These are phyloP conservation scores for Ditylenchus weischeri DNA, from an alignment of 2,888 invertebrate species.

Conservation along the genomic window DNA sequence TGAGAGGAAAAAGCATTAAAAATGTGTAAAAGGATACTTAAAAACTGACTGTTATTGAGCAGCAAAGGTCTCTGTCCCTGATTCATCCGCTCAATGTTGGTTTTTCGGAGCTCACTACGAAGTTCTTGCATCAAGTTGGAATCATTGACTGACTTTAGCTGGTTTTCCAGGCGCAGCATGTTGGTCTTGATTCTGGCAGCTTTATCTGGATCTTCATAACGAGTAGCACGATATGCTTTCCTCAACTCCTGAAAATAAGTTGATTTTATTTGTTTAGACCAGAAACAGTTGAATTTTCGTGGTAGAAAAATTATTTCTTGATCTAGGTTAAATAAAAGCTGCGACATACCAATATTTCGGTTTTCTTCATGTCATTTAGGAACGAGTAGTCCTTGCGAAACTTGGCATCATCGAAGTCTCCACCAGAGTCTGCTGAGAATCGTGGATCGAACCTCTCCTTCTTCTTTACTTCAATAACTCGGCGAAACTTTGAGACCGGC, in stretches of 20 bases:
- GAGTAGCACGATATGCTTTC: constrained; percentile 15
- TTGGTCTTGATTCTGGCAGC: constrained; percentile 21
- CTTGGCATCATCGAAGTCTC: constrained; percentile 40
- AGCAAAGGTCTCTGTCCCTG: constrained; percentile 38
- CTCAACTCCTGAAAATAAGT: constrained; percentile 22
- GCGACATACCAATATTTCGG: constrained; percentile 39
- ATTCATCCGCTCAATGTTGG: constrained; percentile 53
- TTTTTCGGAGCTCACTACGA: constrained; percentile 39
- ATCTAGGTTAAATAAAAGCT: background rate
- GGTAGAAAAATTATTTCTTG: no score
- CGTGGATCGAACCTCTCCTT: constrained; percentile 47
- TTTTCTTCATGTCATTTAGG: constrained; percentile 42
- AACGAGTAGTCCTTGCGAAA: constrained; percentile 49
- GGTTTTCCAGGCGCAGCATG: constrained; percentile 30
- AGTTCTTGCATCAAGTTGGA: constrained; percentile 39
- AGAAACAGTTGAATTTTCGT: background rate
- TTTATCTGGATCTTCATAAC: constrained; percentile 22
- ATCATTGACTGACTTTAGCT: constrained; percentile 35
- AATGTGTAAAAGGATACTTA: background rate
- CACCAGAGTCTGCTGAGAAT: constrained; percentile 46
- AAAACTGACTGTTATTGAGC: constrained; percentile 29
- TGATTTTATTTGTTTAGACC: background rate
- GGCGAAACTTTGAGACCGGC: constrained; percentile 33
- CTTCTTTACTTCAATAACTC: constrained; percentile 27
- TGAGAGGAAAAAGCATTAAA: background rate